Base-by-base conservation (phyloP, 2,888 invertebrate genomes). In the Harmothoe impar region DNA sequence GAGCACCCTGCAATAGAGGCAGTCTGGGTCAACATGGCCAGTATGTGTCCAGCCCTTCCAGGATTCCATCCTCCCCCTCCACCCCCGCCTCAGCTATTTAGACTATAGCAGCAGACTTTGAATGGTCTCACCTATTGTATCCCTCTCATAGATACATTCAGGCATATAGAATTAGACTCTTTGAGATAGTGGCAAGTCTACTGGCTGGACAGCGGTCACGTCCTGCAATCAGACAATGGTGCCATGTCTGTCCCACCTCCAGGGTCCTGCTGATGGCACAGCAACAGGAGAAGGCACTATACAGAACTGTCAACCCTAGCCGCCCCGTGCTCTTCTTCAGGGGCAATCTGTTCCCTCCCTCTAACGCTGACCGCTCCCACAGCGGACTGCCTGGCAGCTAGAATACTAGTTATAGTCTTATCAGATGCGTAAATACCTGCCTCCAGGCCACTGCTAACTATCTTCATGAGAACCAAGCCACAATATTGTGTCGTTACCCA, bases 251-350 rank as follows among this genome's bases (percentile, higher is more conserved):
- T 31, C 72, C 25, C 29, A 23, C 29, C 25, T 72, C 72, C 72
- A 72, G 72, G 25, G 62, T n/a, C 62, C 62, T 62, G n/a, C 3
- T 29, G 72, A 72, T 29, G 72, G 25, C 68, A 68, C 68, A 23
- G 68, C 68, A 68, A 68, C 68, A 68, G 68, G 68, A 68, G 68
- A 68, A 68, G 68, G 5, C 68, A 68, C 68, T 68, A 12, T 68
- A 68, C n/a, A n/a, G 68, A 5, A 12, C 68, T 68, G 68, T 5
- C 54, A 52, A 7, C 68, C 68, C n/a, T n/a, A n/a, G n/a, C 68
- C 5, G 68, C 17, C 68, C 17, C 20, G 17, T n/a, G n/a, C 20
- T n/a, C 17, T 12, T n/a, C 68, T 68, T n/a, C 68, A 68, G 68
- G 68, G 68, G 5, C 68, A 12, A n/a, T 68, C 68, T 17, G 17